These are phyloP conservation scores for Leuctra nigra DNA, from an alignment of 2,888 invertebrate species.

Conservation along the genomic window DNA sequence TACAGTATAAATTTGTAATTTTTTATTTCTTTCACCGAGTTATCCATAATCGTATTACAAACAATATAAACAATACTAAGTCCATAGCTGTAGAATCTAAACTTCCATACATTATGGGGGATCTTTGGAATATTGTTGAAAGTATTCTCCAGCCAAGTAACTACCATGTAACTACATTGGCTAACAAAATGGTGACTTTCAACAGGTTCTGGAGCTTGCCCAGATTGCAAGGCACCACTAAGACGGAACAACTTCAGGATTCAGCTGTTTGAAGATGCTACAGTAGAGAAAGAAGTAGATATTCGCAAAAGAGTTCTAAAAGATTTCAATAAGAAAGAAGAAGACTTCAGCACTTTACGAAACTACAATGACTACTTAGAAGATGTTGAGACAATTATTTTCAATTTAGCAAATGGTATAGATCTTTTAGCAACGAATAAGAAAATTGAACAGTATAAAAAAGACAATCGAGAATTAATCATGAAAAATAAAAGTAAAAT, in stretches of 20 bases:
- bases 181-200: too few species aligned
- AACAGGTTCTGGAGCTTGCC: slow-evolving; percentile 90
- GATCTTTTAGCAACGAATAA: slow-evolving; percentile 85
- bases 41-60: too few species aligned
- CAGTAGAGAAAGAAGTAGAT: slow-evolving; percentile 96
- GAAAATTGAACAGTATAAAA: slow-evolving; percentile 84
- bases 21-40: too few species aligned
- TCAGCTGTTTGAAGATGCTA: slow-evolving; percentile 93
- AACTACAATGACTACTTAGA: slow-evolving; percentile 97
- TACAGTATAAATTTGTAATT: too few species aligned
- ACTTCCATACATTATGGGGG: too few species aligned
- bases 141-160: too few species aligned
- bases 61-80: too few species aligned
- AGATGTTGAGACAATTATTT: slow-evolving; percentile 87
- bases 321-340: slow-evolving; percentile 92
- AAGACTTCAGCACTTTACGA: slow-evolving; percentile 74
- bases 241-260: slow-evolving; percentile 86
- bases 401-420: slow-evolving; percentile 82
- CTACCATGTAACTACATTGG: too few species aligned
- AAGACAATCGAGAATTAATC: slow-evolving; percentile 80
- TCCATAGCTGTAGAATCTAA: too few species aligned
- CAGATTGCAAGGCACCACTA: slow-evolving; percentile 85
- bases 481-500: slow-evolving; percentile 71
- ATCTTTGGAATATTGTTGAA: too few species aligned
- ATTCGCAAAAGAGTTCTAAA: slow-evolving; percentile 81